Percentiles rank a stretch among this genome's conserved stretches.
phyloP scores from a whole-genome alignment of 2,113 vertebrate genomes.

The Chinchilla lanigera region DNA sequence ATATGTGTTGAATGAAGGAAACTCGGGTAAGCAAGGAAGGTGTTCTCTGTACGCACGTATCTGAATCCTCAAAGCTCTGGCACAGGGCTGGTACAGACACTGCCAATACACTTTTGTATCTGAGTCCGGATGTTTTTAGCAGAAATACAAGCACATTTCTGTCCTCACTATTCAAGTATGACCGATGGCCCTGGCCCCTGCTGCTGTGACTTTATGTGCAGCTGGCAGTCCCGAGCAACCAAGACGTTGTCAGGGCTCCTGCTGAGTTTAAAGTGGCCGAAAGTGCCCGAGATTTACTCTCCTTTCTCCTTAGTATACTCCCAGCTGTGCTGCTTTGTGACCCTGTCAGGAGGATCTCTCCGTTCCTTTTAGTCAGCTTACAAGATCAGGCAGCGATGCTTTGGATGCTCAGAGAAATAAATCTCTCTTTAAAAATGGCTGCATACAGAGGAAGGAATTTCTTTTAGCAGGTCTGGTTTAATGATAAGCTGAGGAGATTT shows the following conservation, averaged over 20 bases:
- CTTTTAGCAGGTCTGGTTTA: not conserved
- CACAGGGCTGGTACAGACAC: not conserved
- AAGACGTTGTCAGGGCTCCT: not conserved
- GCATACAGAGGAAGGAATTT: not conserved
- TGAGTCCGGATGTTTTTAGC: constrained; percentile 10
- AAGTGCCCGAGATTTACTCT: not conserved
- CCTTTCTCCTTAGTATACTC: not conserved
- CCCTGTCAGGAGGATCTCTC: not conserved
- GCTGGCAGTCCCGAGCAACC: not conserved
- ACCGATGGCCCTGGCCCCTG: not conserved
- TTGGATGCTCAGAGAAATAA: not conserved
- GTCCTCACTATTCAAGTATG: not conserved
- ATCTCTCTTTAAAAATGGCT: not conserved
- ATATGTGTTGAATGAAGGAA: not conserved
- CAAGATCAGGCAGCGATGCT: not conserved
- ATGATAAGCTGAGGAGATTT: not conserved
- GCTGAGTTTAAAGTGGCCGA: not conserved
- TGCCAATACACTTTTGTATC: not conserved
- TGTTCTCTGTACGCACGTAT: not conserved
- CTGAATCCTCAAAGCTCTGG: not conserved
- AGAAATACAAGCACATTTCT: not conserved
- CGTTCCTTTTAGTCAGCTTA: not conserved
- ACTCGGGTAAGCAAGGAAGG: not conserved
- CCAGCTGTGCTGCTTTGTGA: not conserved
- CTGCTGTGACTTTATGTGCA: not conserved